Base-by-base conservation (phyloP, 2,113 vertebrate genomes). In the Callionymus lyra region DNA sequence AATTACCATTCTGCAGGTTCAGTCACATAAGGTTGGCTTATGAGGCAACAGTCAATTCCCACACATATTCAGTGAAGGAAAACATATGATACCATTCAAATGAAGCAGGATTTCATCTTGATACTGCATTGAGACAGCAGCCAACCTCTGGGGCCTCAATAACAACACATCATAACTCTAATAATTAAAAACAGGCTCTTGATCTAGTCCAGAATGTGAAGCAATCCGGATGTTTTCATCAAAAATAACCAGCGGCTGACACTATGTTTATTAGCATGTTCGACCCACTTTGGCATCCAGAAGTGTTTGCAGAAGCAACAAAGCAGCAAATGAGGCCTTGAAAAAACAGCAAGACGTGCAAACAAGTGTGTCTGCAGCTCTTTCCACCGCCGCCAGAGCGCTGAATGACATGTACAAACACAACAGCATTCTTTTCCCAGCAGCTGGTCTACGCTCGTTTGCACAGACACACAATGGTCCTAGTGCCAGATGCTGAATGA, bases 331-430 rank as follows among this genome's bases (percentile, higher is more conserved):
- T 67, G 66, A 72, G 73, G 65, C 72, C 59, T 71, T 49, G n/a
- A 56, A 65, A 86, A 67, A 44, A 84, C 74, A 59, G 80, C 51
- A 77, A 80, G 66, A 80, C 56, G 43, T 56, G 64, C 74, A 61
- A 56, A 37, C 62, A 63, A 69, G 55, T 45, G 67, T 62, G 70
- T 70, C 56, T 68, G 85, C 84, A 82, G 64, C 68, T 58, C 76
- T 69, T 49, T 37, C 36, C 68, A 49, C 56, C 57, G 44, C 70
- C 55, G 51, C 50, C 64, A 60, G 63, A 17, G 54, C 33, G 68
- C 35, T 72, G 80, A 88, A 78, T 82, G 81, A 84, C 72, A 83
- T 81, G 74, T 73, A 77, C 81, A 83, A 85, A 84, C 56, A 82
- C 50, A 50, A 14, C 44, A 52, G 64, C 68, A 65, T 63, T 62